Conservation (phyloP, 2,113 vertebrate genomes). For the Aegotheles bennettii region DNA sequence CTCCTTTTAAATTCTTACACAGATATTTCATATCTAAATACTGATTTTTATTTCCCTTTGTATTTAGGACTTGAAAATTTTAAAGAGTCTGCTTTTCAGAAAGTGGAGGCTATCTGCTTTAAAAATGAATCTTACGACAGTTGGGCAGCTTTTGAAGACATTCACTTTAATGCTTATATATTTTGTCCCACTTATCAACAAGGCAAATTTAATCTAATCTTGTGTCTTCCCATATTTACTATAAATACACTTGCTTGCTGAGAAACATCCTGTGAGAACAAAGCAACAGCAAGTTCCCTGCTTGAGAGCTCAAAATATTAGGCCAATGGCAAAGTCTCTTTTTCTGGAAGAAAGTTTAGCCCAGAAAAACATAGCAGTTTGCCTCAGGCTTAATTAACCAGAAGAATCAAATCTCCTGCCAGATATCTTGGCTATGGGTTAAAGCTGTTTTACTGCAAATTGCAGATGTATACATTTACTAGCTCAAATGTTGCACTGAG, state of each 20-base stretch:
- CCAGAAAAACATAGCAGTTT: background rate
- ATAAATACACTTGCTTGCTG: slow-evolving; percentile 19
- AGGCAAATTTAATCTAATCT: background rate
- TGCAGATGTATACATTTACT: background rate
- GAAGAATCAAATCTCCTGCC: background rate
- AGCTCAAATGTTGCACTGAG: background rate
- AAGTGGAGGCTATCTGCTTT: background rate
- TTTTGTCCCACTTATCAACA: background rate
- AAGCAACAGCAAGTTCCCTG: background rate
- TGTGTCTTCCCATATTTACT: background rate
- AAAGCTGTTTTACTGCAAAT: background rate
- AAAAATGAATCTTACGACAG: background rate
- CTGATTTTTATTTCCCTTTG: background rate
- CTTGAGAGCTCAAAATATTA: background rate
- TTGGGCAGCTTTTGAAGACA: background rate
- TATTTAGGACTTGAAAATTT: background rate
- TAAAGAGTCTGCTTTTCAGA: background rate
- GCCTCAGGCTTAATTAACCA: background rate
- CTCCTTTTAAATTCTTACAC: background rate
- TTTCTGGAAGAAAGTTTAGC: background rate
- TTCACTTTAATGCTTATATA: background rate
- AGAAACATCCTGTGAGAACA: slow-evolving; percentile 37
- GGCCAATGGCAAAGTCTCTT: background rate
- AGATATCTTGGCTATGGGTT: background rate
- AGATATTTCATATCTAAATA: background rate